phyloP scores from a whole-genome alignment of 2,113 vertebrate genomes.

The Burhinus oedicnemus region DNA sequence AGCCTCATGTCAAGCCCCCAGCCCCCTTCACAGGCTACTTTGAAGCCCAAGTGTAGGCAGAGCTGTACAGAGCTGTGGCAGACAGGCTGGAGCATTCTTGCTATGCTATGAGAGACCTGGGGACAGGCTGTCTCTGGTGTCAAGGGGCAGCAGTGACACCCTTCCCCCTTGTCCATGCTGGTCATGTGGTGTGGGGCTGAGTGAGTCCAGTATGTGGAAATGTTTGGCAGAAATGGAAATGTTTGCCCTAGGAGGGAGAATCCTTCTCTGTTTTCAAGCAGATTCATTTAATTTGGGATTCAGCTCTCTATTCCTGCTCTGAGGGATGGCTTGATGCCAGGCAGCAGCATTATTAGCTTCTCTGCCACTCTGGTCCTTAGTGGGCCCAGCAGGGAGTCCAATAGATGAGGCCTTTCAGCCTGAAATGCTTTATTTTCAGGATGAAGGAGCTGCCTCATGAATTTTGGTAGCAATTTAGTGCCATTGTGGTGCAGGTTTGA shows the following conservation, averaged over 20 bases:
- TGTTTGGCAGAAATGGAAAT: background rate
- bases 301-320: background rate
- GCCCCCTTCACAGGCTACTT: background rate
- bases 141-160: background rate
- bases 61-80: background rate
- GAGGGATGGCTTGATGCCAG: background rate
- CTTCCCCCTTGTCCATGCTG: background rate
- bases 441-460: background rate
- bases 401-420: background rate
- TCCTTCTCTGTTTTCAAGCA: background rate
- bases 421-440: background rate
- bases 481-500: background rate
- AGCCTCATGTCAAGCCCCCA: background rate
- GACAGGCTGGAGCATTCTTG: background rate
- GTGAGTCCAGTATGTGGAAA: background rate
- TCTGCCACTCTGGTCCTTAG: background rate
- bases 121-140: background rate
- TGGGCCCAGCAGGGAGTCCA: background rate
- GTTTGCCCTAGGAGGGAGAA: background rate
- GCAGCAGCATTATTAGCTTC: background rate
- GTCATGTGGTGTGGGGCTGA: background rate
- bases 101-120: fast-evolving
- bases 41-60: background rate
- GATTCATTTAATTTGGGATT: background rate
- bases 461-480: background rate